Percentiles rank a stretch among this genome's conserved stretches.
Evolutionary conservation across 2,888 invertebrate genomes (phyloP).

Genomic region (Lithophane semibrunnea): DNA sequence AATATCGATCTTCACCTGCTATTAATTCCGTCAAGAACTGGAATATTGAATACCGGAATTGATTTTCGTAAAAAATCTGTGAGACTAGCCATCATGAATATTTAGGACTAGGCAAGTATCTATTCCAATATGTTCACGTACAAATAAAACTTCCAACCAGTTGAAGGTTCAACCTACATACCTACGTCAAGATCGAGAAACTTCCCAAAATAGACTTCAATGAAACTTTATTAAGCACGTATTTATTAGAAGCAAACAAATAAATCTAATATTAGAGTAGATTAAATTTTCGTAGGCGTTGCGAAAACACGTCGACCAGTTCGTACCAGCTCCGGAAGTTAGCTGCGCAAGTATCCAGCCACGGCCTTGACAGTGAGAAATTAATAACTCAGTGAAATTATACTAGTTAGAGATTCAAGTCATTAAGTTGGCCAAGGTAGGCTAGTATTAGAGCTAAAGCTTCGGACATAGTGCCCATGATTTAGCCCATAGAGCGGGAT

Average conservation of each 20-base stretch:
- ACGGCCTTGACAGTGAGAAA: slow-evolving; percentile 68
- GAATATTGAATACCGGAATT: not conserved
- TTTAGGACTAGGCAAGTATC: not conserved
- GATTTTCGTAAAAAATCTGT: not conserved
- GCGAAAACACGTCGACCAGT: slow-evolving; percentile 63
- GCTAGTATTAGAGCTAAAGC: slow-evolving; percentile 30
- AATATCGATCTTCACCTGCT: not conserved
- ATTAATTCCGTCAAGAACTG: not conserved
- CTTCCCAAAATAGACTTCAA: slow-evolving; percentile 25
- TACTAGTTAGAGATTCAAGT: slow-evolving; percentile 21
- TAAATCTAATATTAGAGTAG: slow-evolving; percentile 55
- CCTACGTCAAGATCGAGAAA: slow-evolving; percentile 2
- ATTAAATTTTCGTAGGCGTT: slow-evolving; percentile 34
- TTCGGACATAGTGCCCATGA: slow-evolving; percentile 14
- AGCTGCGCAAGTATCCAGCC: slow-evolving; percentile 40
- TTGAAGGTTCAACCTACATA: slow-evolving; percentile 3
- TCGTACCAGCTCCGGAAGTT: slow-evolving; percentile 66
- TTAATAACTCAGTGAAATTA: slow-evolving; percentile 36
- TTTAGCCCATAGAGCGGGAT: slow-evolving; percentile 11
- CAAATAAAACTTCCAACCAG: not conserved
- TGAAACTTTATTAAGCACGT: not conserved
- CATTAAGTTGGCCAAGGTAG: slow-evolving; percentile 37
- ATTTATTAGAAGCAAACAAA: slow-evolving; percentile 55
- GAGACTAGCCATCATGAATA: not conserved
- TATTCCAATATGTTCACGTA: not conserved